These are phyloP conservation scores for Hippocampus barbouri DNA, from an alignment of 2,113 vertebrate genomes.

Conservation along the genomic window DNA sequence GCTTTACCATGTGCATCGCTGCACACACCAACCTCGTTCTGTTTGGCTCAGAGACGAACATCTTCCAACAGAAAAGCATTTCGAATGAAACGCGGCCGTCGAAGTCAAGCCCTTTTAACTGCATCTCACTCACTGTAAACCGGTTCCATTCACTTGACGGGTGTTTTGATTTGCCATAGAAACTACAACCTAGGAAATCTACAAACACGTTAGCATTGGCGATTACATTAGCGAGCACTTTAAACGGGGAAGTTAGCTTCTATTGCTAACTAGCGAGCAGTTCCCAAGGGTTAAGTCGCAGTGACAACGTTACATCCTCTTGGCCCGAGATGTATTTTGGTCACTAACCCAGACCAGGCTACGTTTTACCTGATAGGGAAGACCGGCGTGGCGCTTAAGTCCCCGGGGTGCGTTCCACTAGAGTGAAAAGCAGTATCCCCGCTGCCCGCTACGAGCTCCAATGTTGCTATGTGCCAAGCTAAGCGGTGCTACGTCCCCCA, in stretches of 20 bases:
- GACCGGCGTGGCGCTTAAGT: conserved; percentile 12
- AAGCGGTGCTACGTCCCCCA: conserved; percentile 11
- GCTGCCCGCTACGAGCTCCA: conserved; percentile 39
- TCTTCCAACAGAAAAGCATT: neutral
- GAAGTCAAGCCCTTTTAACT: neutral
- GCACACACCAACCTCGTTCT: conserved; percentile 7
- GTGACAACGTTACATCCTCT: conserved; percentile 29
- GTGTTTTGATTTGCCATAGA: neutral
- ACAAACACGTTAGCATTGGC: conserved; percentile 19
- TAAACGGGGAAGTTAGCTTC: conserved; percentile 26
- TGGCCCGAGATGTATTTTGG: conserved; percentile 28
- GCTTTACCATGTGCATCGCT: conserved; percentile 33
- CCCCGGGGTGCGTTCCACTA: conserved; percentile 15
- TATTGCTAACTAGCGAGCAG: conserved; percentile 42
- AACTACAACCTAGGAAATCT: neutral
- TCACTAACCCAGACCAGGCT: conserved; percentile 27
- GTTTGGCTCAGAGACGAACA: conserved; percentile 1
- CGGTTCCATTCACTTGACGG: neutral
- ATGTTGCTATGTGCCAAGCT: conserved; percentile 44
- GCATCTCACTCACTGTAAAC: neutral
- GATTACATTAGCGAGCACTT: neutral
- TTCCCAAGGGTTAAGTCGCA: conserved; percentile 42
- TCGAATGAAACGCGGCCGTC: neutral
- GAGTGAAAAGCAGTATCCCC: conserved; percentile 12
- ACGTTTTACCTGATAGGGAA: conserved; percentile 51